Evolutionary conservation across 2,113 vertebrate genomes (phyloP).

Genomic region (Nerophis ophidion): DNA sequence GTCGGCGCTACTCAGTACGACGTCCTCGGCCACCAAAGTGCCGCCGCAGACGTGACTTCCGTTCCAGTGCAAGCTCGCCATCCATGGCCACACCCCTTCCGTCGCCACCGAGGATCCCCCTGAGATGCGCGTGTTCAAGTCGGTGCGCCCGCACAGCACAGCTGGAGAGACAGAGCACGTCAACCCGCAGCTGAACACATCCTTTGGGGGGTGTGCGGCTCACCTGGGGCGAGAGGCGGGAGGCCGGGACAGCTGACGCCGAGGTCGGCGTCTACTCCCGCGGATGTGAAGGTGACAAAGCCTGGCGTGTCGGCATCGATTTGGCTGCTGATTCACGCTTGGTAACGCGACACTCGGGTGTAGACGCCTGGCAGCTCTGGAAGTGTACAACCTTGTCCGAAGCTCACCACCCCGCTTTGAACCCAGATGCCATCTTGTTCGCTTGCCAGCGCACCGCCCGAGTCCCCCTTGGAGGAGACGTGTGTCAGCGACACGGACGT

Average conservation of each 20-base stretch:
- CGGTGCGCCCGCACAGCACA: not conserved
- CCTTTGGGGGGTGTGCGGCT: no score
- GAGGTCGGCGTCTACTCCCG: not conserved
- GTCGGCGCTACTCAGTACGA: not conserved
- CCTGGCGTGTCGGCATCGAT: not conserved
- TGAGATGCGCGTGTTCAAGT: not conserved
- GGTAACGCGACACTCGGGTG: slow-evolving; percentile 70
- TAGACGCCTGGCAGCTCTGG: slow-evolving; percentile 79
- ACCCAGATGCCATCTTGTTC: slow-evolving; percentile 65
- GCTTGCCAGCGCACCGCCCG: slow-evolving; percentile 64
- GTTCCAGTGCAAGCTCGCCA: not conserved
- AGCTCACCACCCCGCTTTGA: slow-evolving; percentile 79
- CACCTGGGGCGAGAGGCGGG: not conserved
- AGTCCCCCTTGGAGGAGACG: slow-evolving; percentile 36
- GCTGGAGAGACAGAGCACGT: no score
- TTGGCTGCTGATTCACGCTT: slow-evolving; percentile 69
- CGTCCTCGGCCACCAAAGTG: not conserved
- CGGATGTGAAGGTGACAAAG: slow-evolving; percentile 12
- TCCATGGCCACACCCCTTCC: not conserved
- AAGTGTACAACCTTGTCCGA: slow-evolving; percentile 71
- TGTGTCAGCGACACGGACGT: not conserved
- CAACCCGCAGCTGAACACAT: no score
- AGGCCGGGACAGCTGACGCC: not conserved
- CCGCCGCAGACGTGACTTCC: not conserved
- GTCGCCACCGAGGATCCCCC: not conserved